phyloP scores from a whole-genome alignment of 2,113 vertebrate genomes.

The Myocastor coypus region DNA sequence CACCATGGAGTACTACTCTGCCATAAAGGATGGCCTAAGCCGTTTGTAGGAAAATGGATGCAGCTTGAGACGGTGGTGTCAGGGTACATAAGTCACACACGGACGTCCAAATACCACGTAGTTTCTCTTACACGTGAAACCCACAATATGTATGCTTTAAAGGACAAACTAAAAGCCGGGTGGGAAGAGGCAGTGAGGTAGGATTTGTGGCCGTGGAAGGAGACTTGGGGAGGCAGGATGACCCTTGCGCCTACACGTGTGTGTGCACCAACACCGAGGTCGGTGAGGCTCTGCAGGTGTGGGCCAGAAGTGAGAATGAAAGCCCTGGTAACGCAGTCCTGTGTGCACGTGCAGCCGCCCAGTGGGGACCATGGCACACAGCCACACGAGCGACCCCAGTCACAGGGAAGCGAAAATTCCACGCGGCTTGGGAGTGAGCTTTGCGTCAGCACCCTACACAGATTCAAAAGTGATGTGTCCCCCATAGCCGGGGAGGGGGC shows the following conservation, averaged over 20 bases:
- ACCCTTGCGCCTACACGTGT: fast-evolving
- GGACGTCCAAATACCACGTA: not conserved
- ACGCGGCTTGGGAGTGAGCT: not conserved
- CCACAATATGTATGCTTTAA: not conserved
- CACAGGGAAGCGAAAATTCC: not conserved
- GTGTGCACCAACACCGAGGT: not conserved
- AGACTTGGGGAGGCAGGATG: not conserved
- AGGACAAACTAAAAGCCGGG: not conserved
- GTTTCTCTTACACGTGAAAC: not conserved
- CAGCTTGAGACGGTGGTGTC: not conserved
- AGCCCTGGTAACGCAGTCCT: not conserved
- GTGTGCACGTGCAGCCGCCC: not conserved
- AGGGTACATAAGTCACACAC: not conserved
- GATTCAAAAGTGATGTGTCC: not conserved
- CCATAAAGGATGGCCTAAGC: not conserved
- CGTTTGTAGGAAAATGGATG: not conserved
- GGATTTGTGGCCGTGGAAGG: not conserved
- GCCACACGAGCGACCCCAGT: not conserved
- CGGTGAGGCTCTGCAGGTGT: fast-evolving
- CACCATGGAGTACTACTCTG: not conserved
- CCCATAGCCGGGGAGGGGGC: not conserved
- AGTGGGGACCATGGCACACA: not conserved
- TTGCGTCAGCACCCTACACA: not conserved
- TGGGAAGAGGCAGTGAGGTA: not conserved
- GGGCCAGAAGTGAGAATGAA: not conserved